These are phyloP conservation scores for Latheticus oryzae DNA, from an alignment of 2,888 invertebrate genomes.

Conservation along the genomic window DNA sequence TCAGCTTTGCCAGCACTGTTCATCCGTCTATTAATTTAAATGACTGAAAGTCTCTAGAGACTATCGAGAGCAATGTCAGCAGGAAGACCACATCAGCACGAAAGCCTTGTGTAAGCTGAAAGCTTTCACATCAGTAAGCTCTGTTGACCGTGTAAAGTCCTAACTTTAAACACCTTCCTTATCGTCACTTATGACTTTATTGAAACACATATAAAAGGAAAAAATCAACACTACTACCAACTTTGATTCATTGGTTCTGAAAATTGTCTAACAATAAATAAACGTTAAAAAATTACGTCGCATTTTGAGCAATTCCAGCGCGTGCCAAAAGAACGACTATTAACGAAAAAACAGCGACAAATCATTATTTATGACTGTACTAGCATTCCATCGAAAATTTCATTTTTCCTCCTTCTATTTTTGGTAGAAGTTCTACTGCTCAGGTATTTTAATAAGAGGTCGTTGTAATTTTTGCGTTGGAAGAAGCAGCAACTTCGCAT, in stretches of 20 bases:
- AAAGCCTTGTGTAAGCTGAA: constrained; percentile 48
- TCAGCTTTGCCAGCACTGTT: too few species aligned
- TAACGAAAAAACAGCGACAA: constrained; percentile 17
- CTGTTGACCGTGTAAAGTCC: constrained; percentile 49
- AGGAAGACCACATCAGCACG: constrained; percentile 50
- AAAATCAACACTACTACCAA: too few species aligned
- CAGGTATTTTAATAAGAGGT: constrained; percentile 17
- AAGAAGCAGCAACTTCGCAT: constrained; percentile 8
- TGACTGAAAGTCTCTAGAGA: constrained; percentile 47
- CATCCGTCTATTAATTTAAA: constrained; percentile 48
- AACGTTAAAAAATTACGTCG: constrained; percentile 11
- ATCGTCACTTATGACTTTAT: constrained; percentile 35
- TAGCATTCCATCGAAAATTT: constrained; percentile 7
- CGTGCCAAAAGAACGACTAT: constrained; percentile 13
- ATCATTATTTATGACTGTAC: constrained; percentile 18
- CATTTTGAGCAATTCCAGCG: constrained; percentile 19
- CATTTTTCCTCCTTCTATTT: neutral
- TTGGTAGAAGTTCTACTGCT: constrained; percentile 6
- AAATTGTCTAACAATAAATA: constrained; percentile 18
- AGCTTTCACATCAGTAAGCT: constrained; percentile 50
- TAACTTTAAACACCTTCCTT: constrained; percentile 46
- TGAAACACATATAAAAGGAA: too few species aligned
- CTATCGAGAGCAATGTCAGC: constrained; percentile 47
- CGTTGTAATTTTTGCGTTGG: constrained; percentile 3
- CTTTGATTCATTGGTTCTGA: constrained; percentile 6